Evolutionary conservation across 2,113 vertebrate genomes (phyloP), one percentile per base, ranked within the genome.

Genomic region (Dascyllus trimaculatus): DNA sequence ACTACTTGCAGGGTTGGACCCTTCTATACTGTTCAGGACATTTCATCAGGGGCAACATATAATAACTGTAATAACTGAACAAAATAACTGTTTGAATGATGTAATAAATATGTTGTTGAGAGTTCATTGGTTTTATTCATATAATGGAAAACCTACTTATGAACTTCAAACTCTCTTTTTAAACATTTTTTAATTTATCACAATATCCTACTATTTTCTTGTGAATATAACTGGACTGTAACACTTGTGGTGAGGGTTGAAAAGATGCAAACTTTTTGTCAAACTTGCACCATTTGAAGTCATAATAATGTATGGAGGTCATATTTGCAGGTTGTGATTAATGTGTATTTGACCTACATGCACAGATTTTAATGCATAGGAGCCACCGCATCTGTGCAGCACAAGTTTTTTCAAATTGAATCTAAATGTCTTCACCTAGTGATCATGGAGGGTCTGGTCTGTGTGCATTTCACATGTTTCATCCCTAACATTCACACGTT

Each of bases 391-490:
- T 77, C 59, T 56, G 38, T 54, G 6, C 24, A 53, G 17, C 7
- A 11, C 4, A 35, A 63, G 54, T 32, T 14, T 52, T 56, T 49
- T 18, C 3, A 60, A 82, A 63, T 56, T 38, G 10, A 58, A 48
- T 38, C 1, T 24, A 57, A 29, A 38, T 3, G 0, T 75, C 57
- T 68, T 25, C 5, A 58, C 56, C 38, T 32, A 51, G 17, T 51
- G 19, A 32, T 46, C 24, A 26, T 4, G 15, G 35, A 56, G 19
- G 14, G 15, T 61, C 35, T 64, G 51, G 15, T 71, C 45, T 77
- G 58, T 73, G 54, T 61, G 53, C 45, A 76, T 70, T 79, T 88
- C 24, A 60, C 65, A 63, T 29, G 71, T 75, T 80, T 57, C 4
- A n/a, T 69, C 65, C 67, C 11, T 13, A n/a, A 52, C 40, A 70